A percentile compares a stretch with the other conserved stretches of the same genome.
Conservation (phyloP, 30 jellyfish, hydroid and myxozoan genomes). For the Cassiopea andromeda region DNA sequence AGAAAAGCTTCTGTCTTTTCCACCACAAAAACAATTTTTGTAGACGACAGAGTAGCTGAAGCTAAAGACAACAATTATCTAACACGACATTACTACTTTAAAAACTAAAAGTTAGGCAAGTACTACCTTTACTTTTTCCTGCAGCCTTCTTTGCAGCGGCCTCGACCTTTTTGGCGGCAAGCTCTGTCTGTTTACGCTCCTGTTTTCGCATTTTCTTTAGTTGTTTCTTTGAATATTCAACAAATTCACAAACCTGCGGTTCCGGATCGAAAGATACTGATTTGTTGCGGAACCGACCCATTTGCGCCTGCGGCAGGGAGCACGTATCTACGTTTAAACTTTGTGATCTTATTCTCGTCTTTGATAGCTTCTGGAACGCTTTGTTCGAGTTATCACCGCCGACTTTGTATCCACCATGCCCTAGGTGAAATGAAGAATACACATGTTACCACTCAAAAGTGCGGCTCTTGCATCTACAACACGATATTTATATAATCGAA, state of each 20-base stretch:
- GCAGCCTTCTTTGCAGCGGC: slow-evolving; percentile 45
- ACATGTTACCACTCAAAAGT: no score
- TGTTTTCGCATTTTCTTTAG: slow-evolving; percentile 78
- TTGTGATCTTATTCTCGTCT: slow-evolving; percentile 10
- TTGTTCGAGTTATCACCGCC: neutral
- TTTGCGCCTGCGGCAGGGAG: neutral
- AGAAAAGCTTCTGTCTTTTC: no score
- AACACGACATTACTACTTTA: no score
- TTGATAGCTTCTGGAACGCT: neutral
- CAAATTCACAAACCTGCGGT: slow-evolving; percentile 83
- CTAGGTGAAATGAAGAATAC: no score
- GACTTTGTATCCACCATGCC: no score
- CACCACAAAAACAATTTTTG: no score
- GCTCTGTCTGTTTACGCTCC: slow-evolving; percentile 58
- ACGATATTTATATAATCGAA: no score
- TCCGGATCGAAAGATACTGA: slow-evolving; percentile 84
- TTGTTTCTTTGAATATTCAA: slow-evolving; percentile 78
- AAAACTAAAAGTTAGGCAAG: neutral
- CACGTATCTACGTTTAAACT: slow-evolving; percentile 48
- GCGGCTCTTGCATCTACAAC: no score
- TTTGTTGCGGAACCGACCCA: slow-evolving; percentile 66
- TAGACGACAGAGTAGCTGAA: no score
- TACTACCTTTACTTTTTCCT: slow-evolving; percentile 33
- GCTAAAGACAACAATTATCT: no score
- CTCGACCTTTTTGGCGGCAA: slow-evolving; percentile 48